phyloP scores from a whole-genome alignment of 1,140 invertebrate genomes.

The Heliconius hewitsoni region DNA sequence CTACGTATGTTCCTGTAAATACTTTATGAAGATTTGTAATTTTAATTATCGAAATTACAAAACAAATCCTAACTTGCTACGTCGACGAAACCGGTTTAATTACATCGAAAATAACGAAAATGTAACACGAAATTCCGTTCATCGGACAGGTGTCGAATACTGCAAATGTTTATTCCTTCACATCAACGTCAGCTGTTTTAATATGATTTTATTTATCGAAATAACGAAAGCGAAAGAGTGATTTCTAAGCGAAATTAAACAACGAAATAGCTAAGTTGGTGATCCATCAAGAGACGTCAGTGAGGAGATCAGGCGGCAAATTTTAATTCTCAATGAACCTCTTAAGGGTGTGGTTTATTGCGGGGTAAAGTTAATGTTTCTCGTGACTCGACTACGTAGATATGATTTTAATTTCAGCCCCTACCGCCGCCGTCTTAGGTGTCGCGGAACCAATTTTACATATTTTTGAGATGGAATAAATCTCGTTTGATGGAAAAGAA shows the following conservation, averaged over 20 bases:
- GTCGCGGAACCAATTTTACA: slow-evolving; percentile 68
- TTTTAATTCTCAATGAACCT: slow-evolving; percentile 79
- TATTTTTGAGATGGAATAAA: slow-evolving; percentile 75
- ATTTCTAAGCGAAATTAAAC: slow-evolving; percentile 57
- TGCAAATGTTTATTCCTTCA: slow-evolving; percentile 25
- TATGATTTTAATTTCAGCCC: slow-evolving; percentile 78
- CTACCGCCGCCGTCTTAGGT: slow-evolving; percentile 54
- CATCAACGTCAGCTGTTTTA: slow-evolving; percentile 37
- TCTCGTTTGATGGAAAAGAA: slow-evolving; percentile 77
- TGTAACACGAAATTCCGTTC: slow-evolving; percentile 13
- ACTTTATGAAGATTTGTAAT: not conserved
- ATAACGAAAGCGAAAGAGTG: slow-evolving; percentile 40
- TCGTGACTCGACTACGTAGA: slow-evolving; percentile 78
- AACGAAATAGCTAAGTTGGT: slow-evolving; percentile 65
- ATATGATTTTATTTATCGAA: slow-evolving; percentile 35
- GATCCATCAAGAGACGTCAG: slow-evolving; percentile 74
- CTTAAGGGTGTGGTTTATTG: slow-evolving; percentile 77
- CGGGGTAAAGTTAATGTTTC: slow-evolving; percentile 76
- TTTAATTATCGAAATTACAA: not conserved
- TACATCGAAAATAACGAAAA: not conserved
- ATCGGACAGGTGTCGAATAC: slow-evolving; percentile 2
- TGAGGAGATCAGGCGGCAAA: slow-evolving; percentile 75
- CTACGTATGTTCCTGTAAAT: not conserved
- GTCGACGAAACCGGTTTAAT: slow-evolving; percentile 4
- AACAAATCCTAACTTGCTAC: not conserved